Evolutionary conservation across 2,113 vertebrate species (phyloP), one percentile per base, ranked within the genome.

Genomic region (Odocoileus hemionus): DNA sequence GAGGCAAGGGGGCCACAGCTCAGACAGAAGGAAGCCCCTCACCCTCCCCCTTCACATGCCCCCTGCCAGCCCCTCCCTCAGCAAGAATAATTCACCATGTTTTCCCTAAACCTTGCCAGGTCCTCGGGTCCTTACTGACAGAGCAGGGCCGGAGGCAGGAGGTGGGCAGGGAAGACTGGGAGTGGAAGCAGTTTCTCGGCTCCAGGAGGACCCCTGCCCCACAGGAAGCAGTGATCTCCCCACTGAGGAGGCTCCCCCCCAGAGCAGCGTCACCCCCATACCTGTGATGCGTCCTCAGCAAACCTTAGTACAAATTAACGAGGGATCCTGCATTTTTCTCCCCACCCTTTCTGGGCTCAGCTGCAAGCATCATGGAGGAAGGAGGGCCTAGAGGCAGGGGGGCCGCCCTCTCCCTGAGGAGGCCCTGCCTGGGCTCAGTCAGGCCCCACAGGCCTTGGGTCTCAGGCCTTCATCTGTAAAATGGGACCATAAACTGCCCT

Each of bases 401-500:
- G 50, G 54, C n/a, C 33, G 4, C 16, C 83, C 78, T 54, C 45
- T 57, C 30, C n/a, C 58, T 21, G 3, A 2, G 13, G 78, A 60
- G 19, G 86, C 70, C n/a, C 80, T 30, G 67, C 30, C 39, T 15
- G 10, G 7, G 39, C 50, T 43, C 67, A 1, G 36, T 55, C 52
- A 47, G 67, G 43, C 47, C 79, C 10, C 23, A 45, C 33, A 28
- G 17, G 60, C n/a, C 89, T 90, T 2, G 0, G 43, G 39, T 36
- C 57, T 86, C 47, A 76, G 58, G 88, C 52, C 45, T 90, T 85
- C 30, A 5, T 89, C 96, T 89, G 67, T 55, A 45, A 94, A 58
- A 93, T 39, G 47, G 60, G 67, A 12, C 89, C 54, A 4, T 9
- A 58, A 50, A 36, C 74, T 54, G 14, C 25, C 36, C 52, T 39